phyloP scores from a whole-genome alignment of 2,113 vertebrate genomes.

The Mixornis gularis region DNA sequence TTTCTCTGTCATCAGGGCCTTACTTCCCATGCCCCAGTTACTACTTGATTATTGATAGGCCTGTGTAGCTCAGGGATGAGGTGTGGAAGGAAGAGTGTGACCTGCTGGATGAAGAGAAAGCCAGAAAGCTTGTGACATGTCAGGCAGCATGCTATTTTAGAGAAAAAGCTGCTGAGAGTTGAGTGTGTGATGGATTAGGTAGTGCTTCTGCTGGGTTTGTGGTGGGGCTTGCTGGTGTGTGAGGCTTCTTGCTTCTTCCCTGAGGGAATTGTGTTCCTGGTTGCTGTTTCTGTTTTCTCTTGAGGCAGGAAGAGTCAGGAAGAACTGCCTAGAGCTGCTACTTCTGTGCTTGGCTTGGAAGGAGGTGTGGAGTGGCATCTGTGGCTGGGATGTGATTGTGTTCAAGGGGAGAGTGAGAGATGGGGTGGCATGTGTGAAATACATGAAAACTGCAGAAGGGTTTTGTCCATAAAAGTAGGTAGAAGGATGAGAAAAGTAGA shows the following conservation, averaged over 20 bases:
- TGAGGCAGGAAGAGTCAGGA: background rate
- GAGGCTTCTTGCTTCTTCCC: background rate
- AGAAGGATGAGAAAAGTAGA: background rate
- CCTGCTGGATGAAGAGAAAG: background rate
- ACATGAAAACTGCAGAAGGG: background rate
- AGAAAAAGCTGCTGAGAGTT: background rate
- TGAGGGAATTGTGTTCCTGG: background rate
- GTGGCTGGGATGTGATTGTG: background rate
- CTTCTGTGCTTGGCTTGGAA: background rate
- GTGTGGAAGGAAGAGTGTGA: background rate
- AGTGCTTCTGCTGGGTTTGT: background rate
- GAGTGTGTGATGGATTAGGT: background rate
- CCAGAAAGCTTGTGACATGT: background rate
- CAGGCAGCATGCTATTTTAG: background rate
- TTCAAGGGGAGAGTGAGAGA: background rate
- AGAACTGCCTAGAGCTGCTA: background rate
- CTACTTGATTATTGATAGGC: background rate
- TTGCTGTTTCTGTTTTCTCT: background rate
- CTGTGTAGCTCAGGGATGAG: background rate
- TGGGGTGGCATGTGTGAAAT: background rate
- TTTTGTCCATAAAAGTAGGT: background rate
- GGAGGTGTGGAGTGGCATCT: background rate
- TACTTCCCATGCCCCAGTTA: background rate
- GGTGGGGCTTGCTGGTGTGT: background rate
- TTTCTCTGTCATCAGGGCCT: background rate